Base-by-base conservation (phyloP, 2,113 vertebrate genomes). In the Lonchura striata region DNA sequence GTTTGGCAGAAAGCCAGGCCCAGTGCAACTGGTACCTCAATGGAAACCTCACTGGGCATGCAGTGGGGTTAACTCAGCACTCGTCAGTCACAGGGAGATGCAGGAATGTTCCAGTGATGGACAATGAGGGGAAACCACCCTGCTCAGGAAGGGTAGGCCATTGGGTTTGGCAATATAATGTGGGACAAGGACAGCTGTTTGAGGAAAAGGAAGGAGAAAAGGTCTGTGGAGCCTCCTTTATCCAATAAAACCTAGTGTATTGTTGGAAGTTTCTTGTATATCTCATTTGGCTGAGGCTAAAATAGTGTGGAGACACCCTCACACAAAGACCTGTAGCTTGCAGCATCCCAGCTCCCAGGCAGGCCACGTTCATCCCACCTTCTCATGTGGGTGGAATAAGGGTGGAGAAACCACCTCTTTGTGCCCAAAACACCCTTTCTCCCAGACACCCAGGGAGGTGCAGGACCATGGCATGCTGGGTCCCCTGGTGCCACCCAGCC, bases 401-500 rank as follows among this genome's bases (percentile, higher is more conserved):
- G 24, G 22, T 24, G 19, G 22, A 71, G 15, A 70, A 85, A 37
- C 2, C 11, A 39, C 6, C 11, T n/a, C 25, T 46, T 10, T 31
- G 13, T 87, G 54, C 17, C 44, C 49, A 53, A 71, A 46, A 18
- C 6, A 15, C 6, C 33, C 12, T 20, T 60, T 64, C 53, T 54
- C 33, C 37, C 50, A 57, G 35, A 28, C 2, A 3, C 7, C 10
- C 59, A 47, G 30, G 21, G 11, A 88, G 13, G 6, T 39, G 30
- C 44, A 71, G 41, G 46, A 37, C 49, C 35, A 39, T 4, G 41
- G 35, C 0, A 0, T 39, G 24, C 27, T 72, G 49, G 11, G 23
- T 77, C 24, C 11, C 53, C 37, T 56, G 50, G 30, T 57, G n/a
- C 25, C 52, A 57, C 8, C 8, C 44, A 44, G 19, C 17, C 22